Conservation (phyloP, 2,113 vertebrate species). For the Elephas maximus region DNA sequence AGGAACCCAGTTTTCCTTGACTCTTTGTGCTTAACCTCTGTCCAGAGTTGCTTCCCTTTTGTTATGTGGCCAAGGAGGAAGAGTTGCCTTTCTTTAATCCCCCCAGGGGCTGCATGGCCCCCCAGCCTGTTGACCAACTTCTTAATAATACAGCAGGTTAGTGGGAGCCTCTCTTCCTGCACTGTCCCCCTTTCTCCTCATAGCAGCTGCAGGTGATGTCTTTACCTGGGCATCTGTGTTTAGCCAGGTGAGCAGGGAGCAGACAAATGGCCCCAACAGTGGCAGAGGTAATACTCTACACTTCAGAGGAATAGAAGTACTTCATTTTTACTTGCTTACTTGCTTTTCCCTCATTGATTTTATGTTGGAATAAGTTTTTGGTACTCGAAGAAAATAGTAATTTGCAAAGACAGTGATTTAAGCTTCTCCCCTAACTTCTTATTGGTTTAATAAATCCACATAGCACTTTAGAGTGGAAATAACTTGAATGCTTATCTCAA, state of each 20-base stretch:
- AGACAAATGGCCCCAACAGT: background rate
- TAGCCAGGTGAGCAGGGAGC: background rate
- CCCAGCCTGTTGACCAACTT: background rate
- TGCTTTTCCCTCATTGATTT: conserved; percentile 26
- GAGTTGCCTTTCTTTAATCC: background rate
- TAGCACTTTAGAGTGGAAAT: conserved; percentile 48
- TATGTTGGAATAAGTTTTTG: background rate
- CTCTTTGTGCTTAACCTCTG: background rate
- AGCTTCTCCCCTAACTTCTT: conserved; percentile 23
- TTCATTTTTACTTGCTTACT: background rate
- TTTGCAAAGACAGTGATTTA: conserved; percentile 55
- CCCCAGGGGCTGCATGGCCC: background rate
- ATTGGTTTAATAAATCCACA: conserved; percentile 62
- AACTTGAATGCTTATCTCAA: conserved; percentile 13
- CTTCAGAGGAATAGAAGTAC: background rate
- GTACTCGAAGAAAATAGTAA: conserved; percentile 7
- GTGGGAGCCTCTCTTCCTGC: background rate
- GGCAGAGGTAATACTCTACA: background rate
- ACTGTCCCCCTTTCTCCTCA: background rate
- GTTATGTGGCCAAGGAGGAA: background rate
- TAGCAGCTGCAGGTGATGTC: background rate
- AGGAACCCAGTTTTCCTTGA: background rate
- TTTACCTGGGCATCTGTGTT: background rate
- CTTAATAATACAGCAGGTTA: background rate
- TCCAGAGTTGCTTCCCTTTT: background rate